Evolutionary conservation across 1,140 invertebrate genomes (phyloP).

Genomic region (Ips typographus): DNA sequence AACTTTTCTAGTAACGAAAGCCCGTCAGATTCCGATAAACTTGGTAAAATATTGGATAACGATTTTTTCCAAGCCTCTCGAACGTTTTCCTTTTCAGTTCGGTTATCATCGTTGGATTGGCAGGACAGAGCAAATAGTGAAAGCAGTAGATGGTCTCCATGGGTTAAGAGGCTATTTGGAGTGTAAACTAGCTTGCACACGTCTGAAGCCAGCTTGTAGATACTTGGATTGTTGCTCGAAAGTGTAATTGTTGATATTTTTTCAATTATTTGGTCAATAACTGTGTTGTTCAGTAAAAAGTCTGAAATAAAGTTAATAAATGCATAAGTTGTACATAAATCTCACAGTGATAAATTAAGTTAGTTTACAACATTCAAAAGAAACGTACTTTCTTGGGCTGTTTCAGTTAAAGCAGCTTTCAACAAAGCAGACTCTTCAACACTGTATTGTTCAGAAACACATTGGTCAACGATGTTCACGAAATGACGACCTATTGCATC

Average conservation of each 20-base stretch:
- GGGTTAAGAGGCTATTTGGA: constrained; percentile 46
- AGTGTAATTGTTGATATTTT: constrained; percentile 50
- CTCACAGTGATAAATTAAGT: too few species aligned
- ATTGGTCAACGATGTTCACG: constrained; percentile 49
- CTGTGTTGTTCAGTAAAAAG: constrained; percentile 52
- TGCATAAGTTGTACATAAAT: not conserved
- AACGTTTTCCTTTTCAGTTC: not conserved
- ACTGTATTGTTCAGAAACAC: constrained; percentile 51
- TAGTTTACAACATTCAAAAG: not conserved
- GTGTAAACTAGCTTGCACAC: constrained; percentile 54
- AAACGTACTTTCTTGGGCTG: constrained; percentile 41
- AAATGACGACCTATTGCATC: constrained; percentile 52
- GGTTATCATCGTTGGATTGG: not conserved
- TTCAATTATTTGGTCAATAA: constrained; percentile 50
- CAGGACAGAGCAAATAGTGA: constrained; percentile 51
- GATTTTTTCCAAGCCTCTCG: not conserved
- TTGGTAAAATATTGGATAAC: not conserved
- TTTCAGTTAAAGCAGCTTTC: constrained; percentile 49
- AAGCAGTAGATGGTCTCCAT: constrained; percentile 51
- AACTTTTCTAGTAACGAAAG: not conserved
- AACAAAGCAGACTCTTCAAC: constrained; percentile 52
- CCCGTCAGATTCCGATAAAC: not conserved
- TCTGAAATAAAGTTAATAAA: constrained; percentile 43
- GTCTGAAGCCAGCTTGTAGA: constrained; percentile 56
- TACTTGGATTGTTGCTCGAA: constrained; percentile 42